A percentile compares a stretch with the other conserved stretches of the same genome.
Conservation (phyloP, 2,113 vertebrate genomes). For the Tachuris rubrigastra region DNA sequence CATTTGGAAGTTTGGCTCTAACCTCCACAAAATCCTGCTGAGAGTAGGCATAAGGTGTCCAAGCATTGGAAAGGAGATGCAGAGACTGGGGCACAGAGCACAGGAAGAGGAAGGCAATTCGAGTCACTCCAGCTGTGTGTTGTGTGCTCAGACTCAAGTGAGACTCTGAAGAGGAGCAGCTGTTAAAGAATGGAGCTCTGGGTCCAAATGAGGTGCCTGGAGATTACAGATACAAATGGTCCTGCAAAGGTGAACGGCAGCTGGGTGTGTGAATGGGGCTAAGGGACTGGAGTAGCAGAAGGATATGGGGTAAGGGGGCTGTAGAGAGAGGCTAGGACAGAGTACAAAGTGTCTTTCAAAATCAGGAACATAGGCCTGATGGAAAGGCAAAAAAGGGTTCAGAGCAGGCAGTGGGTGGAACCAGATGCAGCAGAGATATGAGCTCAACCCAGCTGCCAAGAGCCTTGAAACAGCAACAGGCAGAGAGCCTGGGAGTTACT, state of each 20-base stretch:
- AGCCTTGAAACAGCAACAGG: not conserved
- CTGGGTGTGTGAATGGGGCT: not conserved
- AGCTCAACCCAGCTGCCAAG: not conserved
- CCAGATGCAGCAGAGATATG: not conserved
- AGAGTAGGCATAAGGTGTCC: not conserved
- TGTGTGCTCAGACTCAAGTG: not conserved
- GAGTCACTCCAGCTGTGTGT: not conserved
- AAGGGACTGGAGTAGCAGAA: not conserved
- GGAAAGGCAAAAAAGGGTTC: not conserved
- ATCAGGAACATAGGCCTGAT: not conserved
- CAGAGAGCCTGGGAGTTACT: not conserved
- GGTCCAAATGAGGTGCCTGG: not conserved
- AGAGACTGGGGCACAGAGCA: not conserved
- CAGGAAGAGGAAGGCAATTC: not conserved
- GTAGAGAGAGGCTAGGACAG: not conserved
- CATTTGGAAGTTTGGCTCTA: not conserved
- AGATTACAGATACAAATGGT: not conserved
- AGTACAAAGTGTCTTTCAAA: not conserved
- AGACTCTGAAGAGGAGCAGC: not conserved
- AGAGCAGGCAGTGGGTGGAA: not conserved
- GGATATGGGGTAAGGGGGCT: not conserved
- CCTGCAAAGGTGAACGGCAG: not conserved
- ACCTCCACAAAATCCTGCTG: not conserved
- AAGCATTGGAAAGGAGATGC: not conserved
- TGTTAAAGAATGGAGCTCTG: not conserved